A percentile compares a stretch with the other conserved stretches of the same genome.
Evolutionary conservation across 2,888 invertebrate species (phyloP).

Genomic region (Drosophila pseudotalamancana): DNA sequence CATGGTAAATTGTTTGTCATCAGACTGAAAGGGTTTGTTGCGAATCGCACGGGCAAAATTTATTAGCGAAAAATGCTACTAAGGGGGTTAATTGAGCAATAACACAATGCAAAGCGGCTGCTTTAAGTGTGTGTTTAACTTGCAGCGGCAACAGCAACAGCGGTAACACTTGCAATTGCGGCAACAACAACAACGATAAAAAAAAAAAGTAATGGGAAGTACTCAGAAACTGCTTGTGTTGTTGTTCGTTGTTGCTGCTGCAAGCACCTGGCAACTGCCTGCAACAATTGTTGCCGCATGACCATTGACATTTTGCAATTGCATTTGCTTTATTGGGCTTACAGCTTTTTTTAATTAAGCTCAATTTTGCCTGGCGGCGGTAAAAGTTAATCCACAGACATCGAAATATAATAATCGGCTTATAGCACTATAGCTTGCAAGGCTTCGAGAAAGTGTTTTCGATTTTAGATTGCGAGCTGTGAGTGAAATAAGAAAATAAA

Average conservation of each 20-base stretch:
- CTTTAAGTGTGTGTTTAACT: constrained; percentile 44
- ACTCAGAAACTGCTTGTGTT: constrained; percentile 19
- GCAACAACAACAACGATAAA: constrained; percentile 18
- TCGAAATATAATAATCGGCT: constrained; percentile 43
- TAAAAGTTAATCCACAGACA: constrained; percentile 45
- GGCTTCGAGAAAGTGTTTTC: constrained; percentile 7
- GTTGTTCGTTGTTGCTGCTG: constrained; percentile 1
- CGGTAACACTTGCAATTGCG: constrained; percentile 36
- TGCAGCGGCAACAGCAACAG: constrained; percentile 39
- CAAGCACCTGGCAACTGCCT: constrained; percentile 25
- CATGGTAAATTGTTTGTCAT: constrained; percentile 56
- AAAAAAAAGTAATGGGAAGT: constrained; percentile 14
- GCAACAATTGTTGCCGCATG: constrained; percentile 26
- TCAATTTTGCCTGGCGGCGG: constrained; percentile 38
- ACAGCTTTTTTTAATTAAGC: constrained; percentile 47
- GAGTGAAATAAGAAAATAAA: no score
- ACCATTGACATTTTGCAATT: constrained; percentile 34
- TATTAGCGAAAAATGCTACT: constrained; percentile 53
- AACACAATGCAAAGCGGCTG: constrained; percentile 61
- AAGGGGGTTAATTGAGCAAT: constrained; percentile 75
- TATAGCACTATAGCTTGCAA: constrained; percentile 4
- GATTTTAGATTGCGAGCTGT: neutral
- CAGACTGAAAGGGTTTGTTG: constrained; percentile 38
- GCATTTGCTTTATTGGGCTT: constrained; percentile 34
- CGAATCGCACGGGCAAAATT: constrained; percentile 44